Evolutionary conservation across 1,140 invertebrate genomes (phyloP), one percentile per base, ranked within the genome.

Genomic region (Papilio dardanus): DNA sequence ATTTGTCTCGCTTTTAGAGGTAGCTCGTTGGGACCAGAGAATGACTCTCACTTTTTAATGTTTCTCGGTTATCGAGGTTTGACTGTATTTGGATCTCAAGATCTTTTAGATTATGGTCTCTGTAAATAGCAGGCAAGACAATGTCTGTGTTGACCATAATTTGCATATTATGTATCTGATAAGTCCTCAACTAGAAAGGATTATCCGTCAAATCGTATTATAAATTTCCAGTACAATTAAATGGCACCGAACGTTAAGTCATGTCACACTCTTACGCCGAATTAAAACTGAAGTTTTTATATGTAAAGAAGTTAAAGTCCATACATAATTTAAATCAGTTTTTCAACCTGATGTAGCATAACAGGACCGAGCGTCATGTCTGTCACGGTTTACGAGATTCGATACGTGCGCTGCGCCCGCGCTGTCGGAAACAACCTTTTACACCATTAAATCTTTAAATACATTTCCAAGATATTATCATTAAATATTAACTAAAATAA

Each of bases 341-440:
- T 67, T 67, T 21, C 65, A 21, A 35, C 7, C 30, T 67, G 65
- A 35, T 62, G 54, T 62, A 4, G 54, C 54, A 62, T 62, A 62
- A 62, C 24, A 28, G 54, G 54, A 28, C 24, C 54, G 54, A 28
- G 30, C 54, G 24, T 62, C 54, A 62, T 62, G 54, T 62, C 54
- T 62, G 10, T 62, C 54, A 62, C 54, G 54, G 10, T 62, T 62
- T 62, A 62, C 24, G 54, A 14, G 54, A 62, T 62, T 62, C 54
- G 54, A 62, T 30, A 62, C 54, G 54, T 62, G 54, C 54, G 24
- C 54, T 28, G 54, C 54, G 54, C 1, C 54, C 54, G 54, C 1
- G 4, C 30, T 62, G 54, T 28, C 24, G 54, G 54, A 62, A 62
- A 58, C 1, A 28, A 5, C 24, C 2, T 28, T 62, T 24, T 62